Conservation (phyloP, 2,888 invertebrate genomes). For the Folsomia manolachei region DNA sequence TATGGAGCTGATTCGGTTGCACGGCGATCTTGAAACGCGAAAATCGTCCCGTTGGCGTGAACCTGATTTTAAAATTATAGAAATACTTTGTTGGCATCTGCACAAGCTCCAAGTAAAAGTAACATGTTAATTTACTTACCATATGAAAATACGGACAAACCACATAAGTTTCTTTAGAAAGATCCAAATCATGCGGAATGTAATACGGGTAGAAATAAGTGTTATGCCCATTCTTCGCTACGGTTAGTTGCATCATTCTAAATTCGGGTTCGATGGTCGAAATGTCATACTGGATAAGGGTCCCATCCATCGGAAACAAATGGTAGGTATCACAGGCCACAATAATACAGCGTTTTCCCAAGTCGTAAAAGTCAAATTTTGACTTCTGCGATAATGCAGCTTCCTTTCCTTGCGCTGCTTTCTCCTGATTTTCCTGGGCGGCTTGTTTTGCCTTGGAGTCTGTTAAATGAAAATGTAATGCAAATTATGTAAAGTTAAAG, state of each 20-base stretch:
- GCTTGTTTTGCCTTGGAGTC: background rate
- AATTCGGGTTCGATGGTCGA: conserved; percentile 45
- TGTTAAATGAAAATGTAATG: too few relatives aligned
- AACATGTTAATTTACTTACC: background rate
- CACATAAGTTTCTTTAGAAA: conserved; percentile 36
- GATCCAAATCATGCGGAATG: conserved; percentile 38
- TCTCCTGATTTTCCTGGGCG: background rate
- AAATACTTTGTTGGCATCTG: background rate
- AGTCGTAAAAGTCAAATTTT: conserved; percentile 35
- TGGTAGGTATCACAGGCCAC: conserved; percentile 37
- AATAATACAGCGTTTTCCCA: conserved; percentile 40
- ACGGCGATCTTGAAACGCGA: conserved; percentile 39
- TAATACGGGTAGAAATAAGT: conserved; percentile 46
- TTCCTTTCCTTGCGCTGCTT: background rate
- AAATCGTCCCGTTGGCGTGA: conserved; percentile 38
- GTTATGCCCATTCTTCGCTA: conserved; percentile 38
- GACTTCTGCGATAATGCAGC: background rate
- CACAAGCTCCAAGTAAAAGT: background rate
- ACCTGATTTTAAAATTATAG: conserved; percentile 11
- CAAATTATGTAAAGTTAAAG: background rate
- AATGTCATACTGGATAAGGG: conserved; percentile 41
- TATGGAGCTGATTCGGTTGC: conserved; percentile 31
- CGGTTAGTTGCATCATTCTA: conserved; percentile 42
- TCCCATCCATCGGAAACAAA: conserved; percentile 44
- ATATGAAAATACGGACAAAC: conserved; percentile 44